These are phyloP conservation scores for Tapirus indicus DNA, from an alignment of 2,797 vertebrate genomes.

Conservation along the genomic window DNA sequence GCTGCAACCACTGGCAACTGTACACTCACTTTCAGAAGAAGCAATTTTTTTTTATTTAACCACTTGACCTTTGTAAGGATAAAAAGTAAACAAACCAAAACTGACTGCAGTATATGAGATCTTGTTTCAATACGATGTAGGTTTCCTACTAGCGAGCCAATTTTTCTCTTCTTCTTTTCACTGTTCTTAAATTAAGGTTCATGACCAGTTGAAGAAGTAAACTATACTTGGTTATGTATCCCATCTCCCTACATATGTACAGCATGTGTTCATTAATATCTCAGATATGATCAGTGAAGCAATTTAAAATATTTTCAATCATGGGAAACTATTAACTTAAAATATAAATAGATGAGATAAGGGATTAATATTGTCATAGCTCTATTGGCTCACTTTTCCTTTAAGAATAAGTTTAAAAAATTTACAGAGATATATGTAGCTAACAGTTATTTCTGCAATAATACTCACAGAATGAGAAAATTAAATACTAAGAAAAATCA, in stretches of 20 bases:
- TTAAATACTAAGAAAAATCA: background rate
- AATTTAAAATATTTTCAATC: background rate
- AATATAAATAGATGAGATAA: background rate
- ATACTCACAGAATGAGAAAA: background rate
- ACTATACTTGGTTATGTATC: background rate
- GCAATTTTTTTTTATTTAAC: background rate
- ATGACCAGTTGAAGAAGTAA: background rate
- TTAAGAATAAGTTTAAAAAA: background rate
- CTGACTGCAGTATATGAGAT: background rate
- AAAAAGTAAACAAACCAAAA: background rate
- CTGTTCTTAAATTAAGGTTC: background rate
- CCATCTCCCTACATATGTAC: background rate
- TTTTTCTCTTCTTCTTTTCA: background rate
- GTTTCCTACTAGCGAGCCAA: rapidly evolving
- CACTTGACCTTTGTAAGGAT: background rate
- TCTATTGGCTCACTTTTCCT: background rate
- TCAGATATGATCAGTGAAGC: background rate
- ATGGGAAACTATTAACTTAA: background rate
- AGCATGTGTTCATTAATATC: background rate
- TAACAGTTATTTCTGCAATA: background rate
- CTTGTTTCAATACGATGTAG: background rate
- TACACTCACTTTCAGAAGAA: background rate
- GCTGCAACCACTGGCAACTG: background rate
- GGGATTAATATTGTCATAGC: background rate
- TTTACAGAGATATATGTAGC: background rate